These are phyloP conservation scores for Pangasianodon hypophthalmus DNA, from an alignment of 2,113 vertebrate species.

Conservation along the genomic window DNA sequence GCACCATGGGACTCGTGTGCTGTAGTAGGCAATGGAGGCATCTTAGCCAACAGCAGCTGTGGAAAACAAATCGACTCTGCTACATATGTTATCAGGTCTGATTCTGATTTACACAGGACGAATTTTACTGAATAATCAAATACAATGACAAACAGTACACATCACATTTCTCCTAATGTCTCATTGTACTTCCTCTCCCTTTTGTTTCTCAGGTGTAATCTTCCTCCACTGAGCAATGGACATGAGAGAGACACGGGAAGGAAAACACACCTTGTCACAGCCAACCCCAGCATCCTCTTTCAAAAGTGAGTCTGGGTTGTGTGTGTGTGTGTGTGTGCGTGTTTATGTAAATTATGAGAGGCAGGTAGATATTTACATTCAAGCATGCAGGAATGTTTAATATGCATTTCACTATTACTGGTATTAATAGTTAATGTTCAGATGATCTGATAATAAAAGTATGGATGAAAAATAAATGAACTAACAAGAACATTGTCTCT, in stretches of 20 bases:
- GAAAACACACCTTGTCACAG: constrained; percentile 90
- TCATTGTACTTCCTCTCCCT: not conserved
- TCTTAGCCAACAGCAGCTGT: constrained; percentile 79
- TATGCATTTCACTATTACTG: not conserved
- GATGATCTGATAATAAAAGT: not conserved
- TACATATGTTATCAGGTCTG: constrained; percentile 69
- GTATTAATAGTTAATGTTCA: not conserved
- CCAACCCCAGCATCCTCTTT: constrained; percentile 90
- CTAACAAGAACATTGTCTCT: not conserved
- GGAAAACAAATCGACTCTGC: constrained; percentile 79
- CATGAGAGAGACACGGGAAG: constrained; percentile 83
- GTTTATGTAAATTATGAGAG: not conserved
- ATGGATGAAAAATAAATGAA: not conserved
- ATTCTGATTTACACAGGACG: not conserved
- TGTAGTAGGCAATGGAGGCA: constrained; percentile 82
- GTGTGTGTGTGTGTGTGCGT: not conserved
- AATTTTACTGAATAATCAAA: not conserved
- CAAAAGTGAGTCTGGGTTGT: constrained; percentile 80
- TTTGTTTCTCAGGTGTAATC: constrained; percentile 83
- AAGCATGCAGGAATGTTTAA: not conserved
- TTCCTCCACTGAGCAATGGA: constrained; percentile 81
- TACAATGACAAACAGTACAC: not conserved
- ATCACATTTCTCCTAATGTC: not conserved
- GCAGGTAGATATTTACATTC: not conserved
- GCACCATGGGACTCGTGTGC: constrained; percentile 71